A percentile compares a stretch with the other conserved stretches of the same genome.
These are phyloP conservation scores for Drosophila lutescens DNA, from an alignment of 2,888 invertebrate species.

Conservation along the genomic window DNA sequence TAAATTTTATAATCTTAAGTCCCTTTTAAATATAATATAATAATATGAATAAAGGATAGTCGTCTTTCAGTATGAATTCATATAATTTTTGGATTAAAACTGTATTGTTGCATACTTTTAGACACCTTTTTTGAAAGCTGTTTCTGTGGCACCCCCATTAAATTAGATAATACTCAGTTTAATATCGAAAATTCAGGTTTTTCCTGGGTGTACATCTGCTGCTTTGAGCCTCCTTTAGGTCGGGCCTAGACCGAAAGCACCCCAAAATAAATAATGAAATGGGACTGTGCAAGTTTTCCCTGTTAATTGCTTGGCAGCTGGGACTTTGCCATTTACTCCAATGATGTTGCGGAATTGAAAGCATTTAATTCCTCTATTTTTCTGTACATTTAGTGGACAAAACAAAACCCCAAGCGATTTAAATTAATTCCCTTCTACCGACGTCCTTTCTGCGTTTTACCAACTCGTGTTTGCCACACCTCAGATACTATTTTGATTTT, in stretches of 20 bases:
- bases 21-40: no score
- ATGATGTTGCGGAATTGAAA: conserved; percentile 6
- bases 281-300: not conserved
- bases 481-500: not conserved
- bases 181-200: not conserved
- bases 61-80: no score
- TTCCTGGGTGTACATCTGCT: not conserved
- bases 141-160: no score
- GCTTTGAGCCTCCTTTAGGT: not conserved
- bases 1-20: no score
- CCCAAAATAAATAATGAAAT: not conserved
- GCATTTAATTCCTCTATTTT: not conserved
- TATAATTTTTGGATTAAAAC: no score
- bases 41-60: no score
- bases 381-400: not conserved
- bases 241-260: not conserved
- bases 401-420: conserved; percentile 31
- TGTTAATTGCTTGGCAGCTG: conserved; percentile 14
- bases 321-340: not conserved
- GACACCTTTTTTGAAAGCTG: no score
- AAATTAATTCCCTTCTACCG: conserved; percentile 32
- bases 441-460: not conserved
- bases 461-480: not conserved
- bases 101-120: no score
- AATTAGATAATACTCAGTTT: no score